A percentile compares a stretch with the other conserved stretches of the same genome.
Evolutionary conservation across 2,888 invertebrate genomes (phyloP).

Genomic region (Phaonia tiefii): DNA sequence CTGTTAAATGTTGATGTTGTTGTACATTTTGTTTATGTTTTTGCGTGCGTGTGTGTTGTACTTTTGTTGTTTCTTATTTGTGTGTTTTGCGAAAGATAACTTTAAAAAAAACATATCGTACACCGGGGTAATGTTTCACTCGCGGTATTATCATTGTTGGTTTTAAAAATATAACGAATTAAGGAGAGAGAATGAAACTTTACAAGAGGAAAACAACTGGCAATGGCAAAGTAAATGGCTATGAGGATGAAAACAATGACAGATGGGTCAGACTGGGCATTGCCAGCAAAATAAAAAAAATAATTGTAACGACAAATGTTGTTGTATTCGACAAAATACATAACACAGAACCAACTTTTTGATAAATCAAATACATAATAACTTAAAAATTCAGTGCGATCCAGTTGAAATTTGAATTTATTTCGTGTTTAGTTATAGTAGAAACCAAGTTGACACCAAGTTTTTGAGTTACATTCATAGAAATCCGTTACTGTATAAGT

Average conservation of each 20-base stretch:
- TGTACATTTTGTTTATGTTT: slow-evolving; percentile 27
- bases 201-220: slow-evolving; percentile 22
- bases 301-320: no score
- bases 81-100: slow-evolving; percentile 38
- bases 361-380: no score
- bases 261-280: slow-evolving; percentile 16
- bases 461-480: no score
- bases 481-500: no score
- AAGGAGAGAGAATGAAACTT: slow-evolving; percentile 30
- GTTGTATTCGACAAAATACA: no score
- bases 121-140: slow-evolving; percentile 41
- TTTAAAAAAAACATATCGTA: slow-evolving; percentile 41
- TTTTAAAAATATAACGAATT: slow-evolving; percentile 15
- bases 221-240: neutral
- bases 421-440: no score
- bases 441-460: no score
- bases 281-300: no score
- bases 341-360: no score
- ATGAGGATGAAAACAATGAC: slow-evolving; percentile 25
- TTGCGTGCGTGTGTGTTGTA: no score
- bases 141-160: slow-evolving; percentile 22
- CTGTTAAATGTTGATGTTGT: slow-evolving; percentile 17
- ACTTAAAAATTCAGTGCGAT: no score
- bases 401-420: no score
- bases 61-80: neutral